Conservation (phyloP, 2,888 invertebrate species). For the Melinaea marsaeus region DNA sequence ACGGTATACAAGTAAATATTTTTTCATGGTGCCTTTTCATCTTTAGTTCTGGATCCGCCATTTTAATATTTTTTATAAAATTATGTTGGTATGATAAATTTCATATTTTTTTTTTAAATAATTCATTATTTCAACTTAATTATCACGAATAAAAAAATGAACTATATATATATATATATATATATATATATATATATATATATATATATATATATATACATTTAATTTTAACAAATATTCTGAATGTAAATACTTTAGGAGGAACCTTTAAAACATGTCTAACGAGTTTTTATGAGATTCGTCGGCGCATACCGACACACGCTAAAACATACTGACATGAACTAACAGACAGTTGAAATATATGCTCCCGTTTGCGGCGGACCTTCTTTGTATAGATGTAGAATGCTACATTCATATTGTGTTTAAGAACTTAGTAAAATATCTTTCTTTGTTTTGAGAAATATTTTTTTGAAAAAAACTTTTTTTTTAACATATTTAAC, state of each 20-base stretch:
- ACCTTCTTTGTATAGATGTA: not conserved
- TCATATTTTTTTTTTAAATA: no score
- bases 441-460: no score
- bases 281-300: constrained; percentile 4
- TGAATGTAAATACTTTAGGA: not conserved
- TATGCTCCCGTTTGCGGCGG: not conserved
- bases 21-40: no score
- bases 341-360: constrained; percentile 1
- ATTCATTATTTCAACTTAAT: no score
- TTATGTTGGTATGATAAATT: no score
- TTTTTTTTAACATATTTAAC: no score
- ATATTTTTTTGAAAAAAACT: no score
- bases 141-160: not conserved
- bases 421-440: no score
- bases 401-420: no score
- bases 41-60: no score
- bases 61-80: no score
- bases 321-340: not conserved
- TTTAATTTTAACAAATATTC: not conserved
- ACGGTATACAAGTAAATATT: no score
- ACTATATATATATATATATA: not conserved
- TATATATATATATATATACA: not conserved
- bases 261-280: not conserved
- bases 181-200: not conserved
- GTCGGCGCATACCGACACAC: constrained; percentile 1